These are phyloP conservation scores for Drosophila anomalata DNA, from an alignment of 2,888 invertebrate genomes.

Conservation along the genomic window DNA sequence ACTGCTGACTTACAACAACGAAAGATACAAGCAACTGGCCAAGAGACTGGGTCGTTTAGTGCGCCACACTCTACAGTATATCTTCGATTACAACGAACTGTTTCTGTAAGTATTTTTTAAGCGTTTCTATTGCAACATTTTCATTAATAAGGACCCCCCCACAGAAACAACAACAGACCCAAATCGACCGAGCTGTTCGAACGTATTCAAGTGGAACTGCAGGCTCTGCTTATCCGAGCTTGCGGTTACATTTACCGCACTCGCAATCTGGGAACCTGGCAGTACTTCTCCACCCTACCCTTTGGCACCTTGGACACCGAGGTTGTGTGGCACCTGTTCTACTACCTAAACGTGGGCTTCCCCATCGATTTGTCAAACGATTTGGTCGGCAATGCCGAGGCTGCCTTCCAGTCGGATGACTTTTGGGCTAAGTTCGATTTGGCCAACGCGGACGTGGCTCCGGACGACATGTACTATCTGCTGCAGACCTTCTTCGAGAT, in stretches of 20 bases:
- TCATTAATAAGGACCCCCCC: not conserved
- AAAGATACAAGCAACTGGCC: conserved; percentile 87
- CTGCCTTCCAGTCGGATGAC: conserved; percentile 84
- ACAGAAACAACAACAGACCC: conserved; percentile 79
- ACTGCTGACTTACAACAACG: conserved; percentile 87
- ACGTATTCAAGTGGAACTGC: conserved; percentile 89
- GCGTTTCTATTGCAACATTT: too few species aligned
- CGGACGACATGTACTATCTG: conserved; percentile 91
- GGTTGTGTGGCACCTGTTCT: conserved; percentile 88
- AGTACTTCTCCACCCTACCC: conserved; percentile 91
- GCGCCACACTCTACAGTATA: conserved; percentile 89
- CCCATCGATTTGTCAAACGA: conserved; percentile 77
- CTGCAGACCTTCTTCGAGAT: conserved; percentile 92
- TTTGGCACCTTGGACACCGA: conserved; percentile 86
- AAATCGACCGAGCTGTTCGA: conserved; percentile 85
- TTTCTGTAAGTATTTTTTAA: conserved; percentile 69
- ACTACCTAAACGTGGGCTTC: conserved; percentile 86
- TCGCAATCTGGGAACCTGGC: conserved; percentile 90
- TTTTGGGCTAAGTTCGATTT: conserved; percentile 87
- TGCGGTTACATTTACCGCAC: conserved; percentile 89
- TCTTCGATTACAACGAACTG: conserved; percentile 86
- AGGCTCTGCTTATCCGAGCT: conserved; percentile 89
- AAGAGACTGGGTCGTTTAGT: conserved; percentile 88
- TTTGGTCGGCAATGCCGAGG: conserved; percentile 83
- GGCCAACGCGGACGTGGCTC: conserved; percentile 87